These are phyloP conservation scores for Zosterops pallidus DNA, from an alignment of 2,113 vertebrate genomes.

Conservation along the genomic window DNA sequence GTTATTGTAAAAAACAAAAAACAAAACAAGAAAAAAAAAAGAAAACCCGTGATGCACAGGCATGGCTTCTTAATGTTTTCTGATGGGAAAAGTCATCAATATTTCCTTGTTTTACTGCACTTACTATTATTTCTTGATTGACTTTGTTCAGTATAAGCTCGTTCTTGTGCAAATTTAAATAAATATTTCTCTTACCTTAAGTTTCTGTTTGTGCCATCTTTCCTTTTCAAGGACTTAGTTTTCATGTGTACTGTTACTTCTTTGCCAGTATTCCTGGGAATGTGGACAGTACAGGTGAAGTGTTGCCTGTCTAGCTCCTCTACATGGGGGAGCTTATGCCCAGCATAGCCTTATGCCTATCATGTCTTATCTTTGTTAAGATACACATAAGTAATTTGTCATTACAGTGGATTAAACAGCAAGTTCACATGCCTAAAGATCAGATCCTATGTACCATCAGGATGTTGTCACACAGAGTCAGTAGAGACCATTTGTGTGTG, in stretches of 20 bases:
- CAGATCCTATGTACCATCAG: fast-evolving
- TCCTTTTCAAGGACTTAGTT: neutral
- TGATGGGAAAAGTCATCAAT: constrained; percentile 82
- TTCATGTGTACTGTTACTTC: neutral
- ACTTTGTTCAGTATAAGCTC: constrained; percentile 86
- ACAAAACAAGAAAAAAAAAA: neutral
- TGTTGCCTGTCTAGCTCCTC: neutral
- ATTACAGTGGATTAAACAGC: neutral
- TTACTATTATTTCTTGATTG: constrained; percentile 83
- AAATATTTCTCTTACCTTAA: constrained; percentile 94
- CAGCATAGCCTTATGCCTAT: neutral
- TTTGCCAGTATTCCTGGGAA: neutral
- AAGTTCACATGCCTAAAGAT: neutral
- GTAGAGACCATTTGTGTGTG: neutral
- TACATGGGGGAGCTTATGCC: neutral
- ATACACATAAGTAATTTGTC: neutral
- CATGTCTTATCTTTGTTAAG: neutral
- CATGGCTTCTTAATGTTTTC: constrained; percentile 83
- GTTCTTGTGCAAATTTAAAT: constrained; percentile 98
- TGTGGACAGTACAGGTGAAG: neutral
- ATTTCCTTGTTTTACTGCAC: constrained; percentile 88
- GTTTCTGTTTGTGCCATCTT: neutral
- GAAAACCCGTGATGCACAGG: constrained; percentile 72
- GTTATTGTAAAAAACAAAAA: constrained; percentile 61
- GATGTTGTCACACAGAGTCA: neutral